A percentile compares a stretch with the other conserved stretches of the same genome.
Evolutionary conservation across 2,113 vertebrate genomes (phyloP).

Genomic region (Micronycteris hirsuta): DNA sequence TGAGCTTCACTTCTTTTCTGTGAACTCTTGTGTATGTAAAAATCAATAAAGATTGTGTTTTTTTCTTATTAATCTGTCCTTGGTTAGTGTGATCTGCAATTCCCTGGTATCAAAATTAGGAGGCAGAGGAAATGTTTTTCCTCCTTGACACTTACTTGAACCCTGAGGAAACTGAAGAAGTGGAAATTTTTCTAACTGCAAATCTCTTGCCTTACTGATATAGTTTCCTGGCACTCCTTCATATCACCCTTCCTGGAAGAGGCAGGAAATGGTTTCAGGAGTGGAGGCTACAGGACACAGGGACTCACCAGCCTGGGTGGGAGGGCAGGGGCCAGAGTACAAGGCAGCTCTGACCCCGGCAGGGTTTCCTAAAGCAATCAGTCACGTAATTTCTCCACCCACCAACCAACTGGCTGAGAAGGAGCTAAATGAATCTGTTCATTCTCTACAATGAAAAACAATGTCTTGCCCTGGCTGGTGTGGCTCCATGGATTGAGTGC

Average conservation of each 20-base stretch:
- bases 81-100: background rate
- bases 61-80: background rate
- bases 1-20: background rate
- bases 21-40: background rate
- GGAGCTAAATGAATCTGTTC: background rate
- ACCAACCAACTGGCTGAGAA: background rate
- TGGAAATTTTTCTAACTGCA: background rate
- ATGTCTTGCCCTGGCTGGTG: too few relatives aligned
- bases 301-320: background rate
- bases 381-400: background rate
- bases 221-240: background rate
- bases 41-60: background rate
- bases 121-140: background rate
- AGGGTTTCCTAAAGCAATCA: background rate
- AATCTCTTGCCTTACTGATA: background rate
- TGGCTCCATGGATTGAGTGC: too few relatives aligned
- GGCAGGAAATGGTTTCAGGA: background rate
- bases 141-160: background rate
- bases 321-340: background rate
- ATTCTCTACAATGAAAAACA: background rate
- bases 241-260: background rate
- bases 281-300: background rate
- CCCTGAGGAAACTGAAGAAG: background rate
- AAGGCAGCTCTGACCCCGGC: background rate
- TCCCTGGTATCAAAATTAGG: background rate